Conservation (phyloP, 1,140 invertebrate species). For the Lepidurus couesii region DNA sequence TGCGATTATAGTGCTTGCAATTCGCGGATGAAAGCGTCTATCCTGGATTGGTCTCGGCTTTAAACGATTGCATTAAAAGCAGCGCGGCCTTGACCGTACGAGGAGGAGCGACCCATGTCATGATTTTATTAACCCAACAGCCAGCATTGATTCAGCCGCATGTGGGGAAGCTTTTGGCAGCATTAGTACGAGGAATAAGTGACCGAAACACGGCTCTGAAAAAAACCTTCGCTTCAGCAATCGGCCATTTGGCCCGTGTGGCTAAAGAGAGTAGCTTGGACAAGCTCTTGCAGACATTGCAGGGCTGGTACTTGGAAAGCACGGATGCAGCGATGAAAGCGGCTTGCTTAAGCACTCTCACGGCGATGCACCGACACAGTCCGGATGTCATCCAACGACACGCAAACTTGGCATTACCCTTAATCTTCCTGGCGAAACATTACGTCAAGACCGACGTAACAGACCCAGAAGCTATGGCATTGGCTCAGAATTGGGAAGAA, state of each 20-base stretch:
- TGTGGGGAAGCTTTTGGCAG: constrained; percentile 69
- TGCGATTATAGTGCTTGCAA: constrained; percentile 62
- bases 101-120: constrained; percentile 75
- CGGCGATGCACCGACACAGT: constrained; percentile 70
- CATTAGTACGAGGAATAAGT: constrained; percentile 67
- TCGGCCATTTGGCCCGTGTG: constrained; percentile 76
- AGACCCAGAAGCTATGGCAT: constrained; percentile 35
- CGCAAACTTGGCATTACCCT: constrained; percentile 67
- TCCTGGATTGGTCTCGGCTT: constrained; percentile 68
- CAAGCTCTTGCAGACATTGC: constrained; percentile 73
- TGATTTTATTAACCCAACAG: constrained; percentile 63
- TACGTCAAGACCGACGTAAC: constrained; percentile 57
- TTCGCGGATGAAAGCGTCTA: constrained; percentile 69
- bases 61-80: constrained; percentile 73
- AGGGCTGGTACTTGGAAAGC: constrained; percentile 69
- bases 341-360: constrained; percentile 66
- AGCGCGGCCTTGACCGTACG: constrained; percentile 76
- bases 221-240: constrained; percentile 72
- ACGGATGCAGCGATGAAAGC: constrained; percentile 67
- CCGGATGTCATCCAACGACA: constrained; percentile 75
- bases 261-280: constrained; percentile 82
- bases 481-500: constrained; percentile 67
- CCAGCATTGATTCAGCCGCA: constrained; percentile 57
- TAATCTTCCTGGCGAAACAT: constrained; percentile 86
- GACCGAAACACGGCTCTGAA: constrained; percentile 76